phyloP scores from a whole-genome alignment of 2,888 invertebrate species.

The Calephelis perditalis region DNA sequence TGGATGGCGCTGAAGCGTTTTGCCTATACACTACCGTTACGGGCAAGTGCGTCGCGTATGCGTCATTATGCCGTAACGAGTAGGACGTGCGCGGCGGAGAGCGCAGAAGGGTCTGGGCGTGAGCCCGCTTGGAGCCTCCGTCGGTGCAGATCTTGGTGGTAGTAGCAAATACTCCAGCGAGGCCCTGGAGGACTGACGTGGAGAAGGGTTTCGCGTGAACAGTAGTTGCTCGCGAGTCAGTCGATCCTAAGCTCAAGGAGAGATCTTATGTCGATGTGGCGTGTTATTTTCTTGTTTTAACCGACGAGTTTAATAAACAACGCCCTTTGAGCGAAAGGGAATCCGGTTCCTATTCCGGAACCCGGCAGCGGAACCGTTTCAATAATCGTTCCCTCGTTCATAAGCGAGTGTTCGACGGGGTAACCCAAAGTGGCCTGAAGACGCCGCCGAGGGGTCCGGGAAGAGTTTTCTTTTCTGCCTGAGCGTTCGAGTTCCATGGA shows the following conservation, averaged over 20 bases:
- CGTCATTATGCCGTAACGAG: constrained; percentile 78
- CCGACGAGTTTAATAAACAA: constrained; percentile 33
- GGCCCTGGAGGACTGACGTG: constrained; percentile 60
- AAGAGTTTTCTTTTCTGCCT: constrained; percentile 65
- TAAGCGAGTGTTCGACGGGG: constrained; percentile 39
- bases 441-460: constrained; percentile 74
- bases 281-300: constrained; percentile 35
- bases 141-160: constrained; percentile 82
- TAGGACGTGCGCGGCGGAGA: constrained; percentile 67
- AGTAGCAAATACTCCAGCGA: constrained; percentile 83
- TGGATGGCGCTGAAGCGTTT: constrained; percentile 77
- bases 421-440: constrained; percentile 69
- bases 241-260: constrained; percentile 73
- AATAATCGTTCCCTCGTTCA: constrained; percentile 55
- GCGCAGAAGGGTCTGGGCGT: constrained; percentile 80
- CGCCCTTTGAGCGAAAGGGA: constrained; percentile 73
- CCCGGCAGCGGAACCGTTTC: constrained; percentile 75
- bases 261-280: constrained; percentile 40
- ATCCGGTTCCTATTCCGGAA: constrained; percentile 63
- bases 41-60: constrained; percentile 43
- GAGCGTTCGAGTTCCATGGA: constrained; percentile 68
- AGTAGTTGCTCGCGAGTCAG: constrained; percentile 78
- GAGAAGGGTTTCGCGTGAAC: constrained; percentile 72
- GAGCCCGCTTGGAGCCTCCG: constrained; percentile 71
- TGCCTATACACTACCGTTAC: constrained; percentile 69